Conservation (phyloP, 2,888 invertebrate genomes). For the Allolobophora icterica region DNA sequence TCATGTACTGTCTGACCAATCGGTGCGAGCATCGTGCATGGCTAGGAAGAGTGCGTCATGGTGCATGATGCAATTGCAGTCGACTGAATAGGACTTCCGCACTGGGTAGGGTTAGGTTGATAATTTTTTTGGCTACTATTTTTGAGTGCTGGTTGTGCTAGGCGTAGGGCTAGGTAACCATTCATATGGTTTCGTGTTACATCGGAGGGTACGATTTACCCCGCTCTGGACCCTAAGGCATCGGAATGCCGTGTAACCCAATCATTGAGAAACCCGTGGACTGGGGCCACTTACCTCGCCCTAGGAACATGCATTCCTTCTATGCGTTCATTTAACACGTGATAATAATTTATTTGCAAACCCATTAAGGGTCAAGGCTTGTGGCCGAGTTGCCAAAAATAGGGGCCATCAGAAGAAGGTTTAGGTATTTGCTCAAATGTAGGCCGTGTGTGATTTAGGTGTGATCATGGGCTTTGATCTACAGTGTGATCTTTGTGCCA, state of each 20-base stretch:
- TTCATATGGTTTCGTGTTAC: not conserved
- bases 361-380: not conserved
- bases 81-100: not conserved
- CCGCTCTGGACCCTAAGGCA: not conserved
- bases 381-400: not conserved
- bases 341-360: conserved; percentile 7
- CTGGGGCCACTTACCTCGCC: not conserved
- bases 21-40: not conserved
- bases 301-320: not conserved
- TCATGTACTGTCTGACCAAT: not conserved
- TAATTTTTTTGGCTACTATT: not conserved
- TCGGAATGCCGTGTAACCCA: not conserved
- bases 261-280: not conserved
- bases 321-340: not conserved
- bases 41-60: not conserved
- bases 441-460: not conserved
- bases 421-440: not conserved
- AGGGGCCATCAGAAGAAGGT: not conserved
- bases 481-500: not conserved
- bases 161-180: not conserved
- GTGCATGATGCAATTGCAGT: not conserved
- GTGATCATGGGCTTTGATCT: not conserved
- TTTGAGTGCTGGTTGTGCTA: not conserved
- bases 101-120: not conserved
- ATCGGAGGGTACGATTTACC: not conserved